Evolutionary conservation across 2,113 vertebrate species (phyloP).

Genomic region (Polypterus bichir): DNA sequence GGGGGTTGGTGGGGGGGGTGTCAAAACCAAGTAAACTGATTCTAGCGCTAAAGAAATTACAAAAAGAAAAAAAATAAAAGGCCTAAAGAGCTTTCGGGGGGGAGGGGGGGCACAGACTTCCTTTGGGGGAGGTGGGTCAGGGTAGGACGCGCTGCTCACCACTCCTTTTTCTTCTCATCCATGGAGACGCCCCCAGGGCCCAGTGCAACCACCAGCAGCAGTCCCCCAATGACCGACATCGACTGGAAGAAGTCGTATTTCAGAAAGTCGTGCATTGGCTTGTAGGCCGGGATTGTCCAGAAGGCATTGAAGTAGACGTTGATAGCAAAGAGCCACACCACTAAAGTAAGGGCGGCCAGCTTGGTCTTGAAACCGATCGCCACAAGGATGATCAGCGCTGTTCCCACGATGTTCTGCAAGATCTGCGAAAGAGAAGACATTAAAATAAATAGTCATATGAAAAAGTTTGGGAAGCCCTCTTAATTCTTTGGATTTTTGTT

Average conservation of each 20-base stretch:
- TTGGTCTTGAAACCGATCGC: slow-evolving; percentile 96
- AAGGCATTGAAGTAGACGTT: slow-evolving; percentile 97
- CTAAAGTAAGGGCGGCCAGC: slow-evolving; percentile 84
- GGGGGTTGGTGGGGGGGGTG: too few species aligned
- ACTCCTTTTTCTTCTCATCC: slow-evolving; percentile 98
- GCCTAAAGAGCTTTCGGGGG: too few species aligned
- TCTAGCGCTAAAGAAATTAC: too few species aligned
- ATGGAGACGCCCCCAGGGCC: slow-evolving; percentile 93
- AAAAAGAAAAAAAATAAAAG: too few species aligned
- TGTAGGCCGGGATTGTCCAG: slow-evolving; percentile 88
- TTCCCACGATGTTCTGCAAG: slow-evolving; percentile 93
- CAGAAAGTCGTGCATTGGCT: slow-evolving; percentile 97
- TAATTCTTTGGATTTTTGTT: too few species aligned
- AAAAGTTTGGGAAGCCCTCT: too few species aligned
- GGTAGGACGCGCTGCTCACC: slow-evolving; percentile 45
- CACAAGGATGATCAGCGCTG: slow-evolving; percentile 84
- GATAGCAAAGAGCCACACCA: slow-evolving; percentile 87
- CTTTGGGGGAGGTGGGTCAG: neutral
- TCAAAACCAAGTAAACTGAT: too few species aligned
- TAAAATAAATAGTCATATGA: too few species aligned
- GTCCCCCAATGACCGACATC: slow-evolving; percentile 89
- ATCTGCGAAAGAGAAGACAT: slow-evolving; percentile 45
- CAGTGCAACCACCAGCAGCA: slow-evolving; percentile 89
- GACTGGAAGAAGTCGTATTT: slow-evolving; percentile 98
- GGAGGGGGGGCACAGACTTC: too few species aligned